Conservation (phyloP, 2,797 vertebrate species). For the Ctenopoma multispine region DNA sequence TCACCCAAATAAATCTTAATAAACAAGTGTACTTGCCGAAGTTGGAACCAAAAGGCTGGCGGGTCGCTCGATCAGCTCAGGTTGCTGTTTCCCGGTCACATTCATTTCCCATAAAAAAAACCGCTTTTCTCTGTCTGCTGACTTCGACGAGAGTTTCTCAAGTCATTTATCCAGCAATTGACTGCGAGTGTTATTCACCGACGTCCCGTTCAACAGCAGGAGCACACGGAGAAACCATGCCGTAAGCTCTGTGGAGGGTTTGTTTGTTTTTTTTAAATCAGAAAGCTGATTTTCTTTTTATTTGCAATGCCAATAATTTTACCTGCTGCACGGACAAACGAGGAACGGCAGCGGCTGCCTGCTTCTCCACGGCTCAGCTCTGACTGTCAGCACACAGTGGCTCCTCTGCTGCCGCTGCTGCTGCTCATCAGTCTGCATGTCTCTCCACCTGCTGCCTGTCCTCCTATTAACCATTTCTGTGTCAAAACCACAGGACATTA, state of each 20-base stretch:
- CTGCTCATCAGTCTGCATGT: conserved; percentile 57
- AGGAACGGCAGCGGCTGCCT: background rate
- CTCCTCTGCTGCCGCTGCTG: conserved; percentile 48
- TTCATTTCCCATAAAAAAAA: conserved; percentile 91
- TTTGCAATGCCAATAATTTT: background rate
- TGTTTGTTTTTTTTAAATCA: background rate
- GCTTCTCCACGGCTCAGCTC: conserved; percentile 29
- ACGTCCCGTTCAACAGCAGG: conserved; percentile 40
- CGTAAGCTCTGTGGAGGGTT: background rate
- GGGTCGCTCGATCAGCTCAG: conserved; percentile 87
- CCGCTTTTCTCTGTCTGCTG: conserved; percentile 78
- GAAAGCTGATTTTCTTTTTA: background rate
- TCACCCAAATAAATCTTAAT: background rate
- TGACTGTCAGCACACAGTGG: conserved; percentile 40
- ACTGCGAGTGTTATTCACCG: conserved; percentile 50
- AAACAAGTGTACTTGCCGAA: conserved; percentile 84
- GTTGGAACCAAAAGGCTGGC: conserved; percentile 87
- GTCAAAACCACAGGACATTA: conserved; percentile 60
- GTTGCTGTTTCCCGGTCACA: conserved; percentile 85
- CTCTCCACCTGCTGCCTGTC: conserved; percentile 66
- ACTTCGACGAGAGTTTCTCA: conserved; percentile 77
- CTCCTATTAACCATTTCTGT: conserved; percentile 56
- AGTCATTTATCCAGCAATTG: conserved; percentile 74
- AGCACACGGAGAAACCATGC: conserved; percentile 38
- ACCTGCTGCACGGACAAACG: conserved; percentile 2